Conservation (phyloP, 1,140 invertebrate species). For the Triops cancriformis region DNA sequence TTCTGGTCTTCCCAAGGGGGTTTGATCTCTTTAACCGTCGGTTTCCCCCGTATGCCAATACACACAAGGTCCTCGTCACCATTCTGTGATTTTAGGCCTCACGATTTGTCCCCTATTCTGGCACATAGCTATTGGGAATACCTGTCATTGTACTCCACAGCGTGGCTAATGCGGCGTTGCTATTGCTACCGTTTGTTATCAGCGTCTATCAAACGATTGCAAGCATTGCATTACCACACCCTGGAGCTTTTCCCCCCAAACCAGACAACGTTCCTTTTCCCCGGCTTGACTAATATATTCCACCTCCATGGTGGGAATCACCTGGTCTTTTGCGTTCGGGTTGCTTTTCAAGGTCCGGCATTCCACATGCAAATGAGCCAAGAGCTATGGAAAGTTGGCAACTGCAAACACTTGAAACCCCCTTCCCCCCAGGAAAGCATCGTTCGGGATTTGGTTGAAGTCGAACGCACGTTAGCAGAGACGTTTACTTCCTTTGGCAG, state of each 20-base stretch:
- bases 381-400: background rate
- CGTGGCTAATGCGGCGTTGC: background rate
- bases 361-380: constrained; percentile 5
- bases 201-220: background rate
- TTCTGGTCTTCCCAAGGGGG: background rate
- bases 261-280: background rate
- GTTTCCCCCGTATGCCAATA: no score
- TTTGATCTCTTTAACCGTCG: background rate
- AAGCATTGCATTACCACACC: background rate
- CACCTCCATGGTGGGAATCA: background rate
- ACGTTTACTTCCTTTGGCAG: no score
- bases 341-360: background rate
- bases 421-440: no score
- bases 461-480: no score
- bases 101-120: background rate
- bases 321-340: background rate
- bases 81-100: no score
- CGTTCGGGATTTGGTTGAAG: no score
- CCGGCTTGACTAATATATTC: background rate
- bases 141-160: no score
- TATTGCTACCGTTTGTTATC: background rate
- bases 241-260: background rate
- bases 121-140: no score
- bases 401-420: background rate
- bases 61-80: no score